Conservation (phyloP, 92 coral and sea anemone genomes). For the Phenganax marumi region DNA sequence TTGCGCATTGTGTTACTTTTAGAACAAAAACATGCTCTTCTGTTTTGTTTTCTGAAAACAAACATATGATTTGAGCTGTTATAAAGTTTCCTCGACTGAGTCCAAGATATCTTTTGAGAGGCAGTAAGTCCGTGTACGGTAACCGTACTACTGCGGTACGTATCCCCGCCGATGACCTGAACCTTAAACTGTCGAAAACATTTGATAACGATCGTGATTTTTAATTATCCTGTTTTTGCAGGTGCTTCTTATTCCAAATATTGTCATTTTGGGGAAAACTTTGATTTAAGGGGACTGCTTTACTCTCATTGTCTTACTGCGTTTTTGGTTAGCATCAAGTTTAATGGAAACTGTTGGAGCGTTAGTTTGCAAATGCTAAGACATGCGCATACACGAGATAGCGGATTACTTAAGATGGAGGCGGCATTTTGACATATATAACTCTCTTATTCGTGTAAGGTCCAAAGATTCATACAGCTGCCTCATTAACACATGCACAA, state of each 20-base stretch:
- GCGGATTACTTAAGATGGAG: too few species aligned
- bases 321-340: background rate
- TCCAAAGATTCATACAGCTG: too few species aligned
- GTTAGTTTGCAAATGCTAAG: too few species aligned
- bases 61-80: too few species aligned
- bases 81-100: too few species aligned
- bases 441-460: too few species aligned
- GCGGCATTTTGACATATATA: too few species aligned
- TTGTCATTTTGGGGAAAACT: slow-evolving; percentile 1
- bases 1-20: too few species aligned
- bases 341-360: too few species aligned
- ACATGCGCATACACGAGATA: too few species aligned
- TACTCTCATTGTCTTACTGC: background rate
- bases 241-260: slow-evolving; percentile 16
- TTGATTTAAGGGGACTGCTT: slow-evolving; percentile 7
- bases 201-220: slow-evolving; percentile 35
- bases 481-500: too few species aligned
- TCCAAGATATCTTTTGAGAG: background rate
- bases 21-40: background rate
- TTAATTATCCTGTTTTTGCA: slow-evolving; percentile 36
- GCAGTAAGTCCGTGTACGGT: background rate
- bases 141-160: background rate
- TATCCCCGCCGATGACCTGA: background rate
- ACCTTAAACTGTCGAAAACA: background rate
- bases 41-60: background rate